Base-by-base conservation (phyloP, 2,888 invertebrate genomes). In the Herminia tarsipennalis region DNA sequence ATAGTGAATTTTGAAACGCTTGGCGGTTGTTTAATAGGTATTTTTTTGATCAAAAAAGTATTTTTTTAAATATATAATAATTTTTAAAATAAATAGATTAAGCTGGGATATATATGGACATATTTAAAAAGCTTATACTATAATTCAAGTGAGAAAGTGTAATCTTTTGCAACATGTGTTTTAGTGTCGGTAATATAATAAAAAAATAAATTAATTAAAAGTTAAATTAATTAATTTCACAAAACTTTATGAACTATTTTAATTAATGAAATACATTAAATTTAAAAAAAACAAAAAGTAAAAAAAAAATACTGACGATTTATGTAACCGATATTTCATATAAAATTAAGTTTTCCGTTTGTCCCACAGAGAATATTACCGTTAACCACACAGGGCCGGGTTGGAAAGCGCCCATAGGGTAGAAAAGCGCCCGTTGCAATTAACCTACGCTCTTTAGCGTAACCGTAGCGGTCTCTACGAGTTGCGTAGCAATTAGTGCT, bases 401-500 rank as follows among this genome's bases (percentile, higher is more conserved):
- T 42, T 50, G 70, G 67, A 73, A 70, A 66, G 59, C 69, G 67
- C 49, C 61, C 72, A 75, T 77, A 78, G 83, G 66, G 55, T 38
- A 59, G 73, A 70, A 73, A 72, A 67, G 62, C 70, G 68, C 52
- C 50, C 72, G 75, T 76, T 78, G 83, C 89, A 87, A 89, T 89
- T 90, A 89, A 84, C 84, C 84, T 76, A 80, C 78, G 78, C 80
- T 83, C 83, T 84, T 83, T 81, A 75, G 72, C 76, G 77, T 73
- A 70, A 68, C 73, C 76, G 71, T 73, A 74, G 74, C 68, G 62
- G 71, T 66, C 69, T 76, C 83, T 86, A 86, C 81, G 81, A 81
- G 76, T 73, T 83, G 85, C 85, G 86, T 87, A 88, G 90, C 86
- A 87, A 89, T 89, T 89, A 88, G 83, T 78, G 86, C 84, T 86